A percentile compares a stretch with the other conserved stretches of the same genome.
These are phyloP conservation scores for Mesorhabditis sp. DNA, from an alignment of 2,888 invertebrate species.

Conservation along the genomic window DNA sequence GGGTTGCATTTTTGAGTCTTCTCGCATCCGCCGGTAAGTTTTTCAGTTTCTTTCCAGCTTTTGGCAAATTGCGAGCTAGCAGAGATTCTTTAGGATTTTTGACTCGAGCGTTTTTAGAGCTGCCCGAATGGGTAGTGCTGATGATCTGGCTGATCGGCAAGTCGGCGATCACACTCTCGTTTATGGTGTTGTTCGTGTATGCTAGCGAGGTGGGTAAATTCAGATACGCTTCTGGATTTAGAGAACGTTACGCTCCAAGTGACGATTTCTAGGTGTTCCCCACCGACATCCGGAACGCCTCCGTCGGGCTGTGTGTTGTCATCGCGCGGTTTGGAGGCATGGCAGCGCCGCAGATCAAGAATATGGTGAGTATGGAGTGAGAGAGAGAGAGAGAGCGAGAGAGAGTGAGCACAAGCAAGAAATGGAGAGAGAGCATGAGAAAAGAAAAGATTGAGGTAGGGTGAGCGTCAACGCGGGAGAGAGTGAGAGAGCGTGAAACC, in stretches of 20 bases:
- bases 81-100: not conserved
- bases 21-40: conserved; percentile 9
- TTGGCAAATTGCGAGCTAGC: not conserved
- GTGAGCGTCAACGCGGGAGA: too few relatives aligned
- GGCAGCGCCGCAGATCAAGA: conserved; percentile 31
- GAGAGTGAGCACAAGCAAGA: too few relatives aligned
- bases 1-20: conserved; percentile 23
- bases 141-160: conserved; percentile 46
- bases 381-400: too few relatives aligned
- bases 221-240: not conserved
- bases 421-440: too few relatives aligned
- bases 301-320: conserved; percentile 38
- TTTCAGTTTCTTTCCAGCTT: not conserved
- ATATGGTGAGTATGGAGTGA: conserved; percentile 21
- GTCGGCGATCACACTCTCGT: conserved; percentile 45
- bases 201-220: conserved; percentile 32
- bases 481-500: too few relatives aligned
- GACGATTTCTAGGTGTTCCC: conserved; percentile 26
- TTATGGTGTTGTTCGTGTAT: conserved; percentile 51
- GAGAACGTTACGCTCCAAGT: not conserved
- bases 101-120: not conserved
- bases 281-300: conserved; percentile 30
- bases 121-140: conserved; percentile 11
- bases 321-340: conserved; percentile 34
- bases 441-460: too few relatives aligned